phyloP scores from a whole-genome alignment of 2,888 invertebrate genomes.

The Erebia ligea region DNA sequence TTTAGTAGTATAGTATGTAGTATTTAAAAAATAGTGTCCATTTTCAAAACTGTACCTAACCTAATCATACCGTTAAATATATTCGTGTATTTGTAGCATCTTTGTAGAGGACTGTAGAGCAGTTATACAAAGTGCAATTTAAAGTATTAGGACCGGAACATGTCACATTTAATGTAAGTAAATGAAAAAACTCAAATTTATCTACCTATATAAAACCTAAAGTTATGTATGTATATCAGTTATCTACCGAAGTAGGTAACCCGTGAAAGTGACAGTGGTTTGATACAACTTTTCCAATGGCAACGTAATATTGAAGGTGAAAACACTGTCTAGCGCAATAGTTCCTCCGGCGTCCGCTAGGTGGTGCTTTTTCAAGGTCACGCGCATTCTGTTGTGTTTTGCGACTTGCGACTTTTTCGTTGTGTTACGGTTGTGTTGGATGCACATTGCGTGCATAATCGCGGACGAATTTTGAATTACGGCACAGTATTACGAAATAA shows the following conservation, averaged over 20 bases:
- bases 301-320: constrained; percentile 61
- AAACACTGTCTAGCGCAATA: constrained; percentile 52
- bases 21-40: too few species aligned
- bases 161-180: too few species aligned
- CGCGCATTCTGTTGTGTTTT: constrained; percentile 46
- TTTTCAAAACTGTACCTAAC: too few species aligned
- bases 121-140: too few species aligned
- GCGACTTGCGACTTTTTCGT: not conserved
- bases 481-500: constrained; percentile 51
- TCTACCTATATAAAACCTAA: too few species aligned
- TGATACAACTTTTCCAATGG: constrained; percentile 60
- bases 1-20: too few species aligned
- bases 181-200: too few species aligned
- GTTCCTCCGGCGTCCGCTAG: constrained; percentile 43
- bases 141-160: too few species aligned
- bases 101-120: too few species aligned
- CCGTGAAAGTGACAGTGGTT: constrained; percentile 68
- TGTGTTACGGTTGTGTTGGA: too few species aligned
- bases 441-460: constrained; percentile 48
- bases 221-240: not conserved
- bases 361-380: constrained; percentile 60
- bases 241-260: not conserved
- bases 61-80: too few species aligned
- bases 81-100: too few species aligned
- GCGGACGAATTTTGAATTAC: constrained; percentile 48